Base-by-base conservation (phyloP, 1,140 invertebrate species). In the Drosophila jambulina region DNA sequence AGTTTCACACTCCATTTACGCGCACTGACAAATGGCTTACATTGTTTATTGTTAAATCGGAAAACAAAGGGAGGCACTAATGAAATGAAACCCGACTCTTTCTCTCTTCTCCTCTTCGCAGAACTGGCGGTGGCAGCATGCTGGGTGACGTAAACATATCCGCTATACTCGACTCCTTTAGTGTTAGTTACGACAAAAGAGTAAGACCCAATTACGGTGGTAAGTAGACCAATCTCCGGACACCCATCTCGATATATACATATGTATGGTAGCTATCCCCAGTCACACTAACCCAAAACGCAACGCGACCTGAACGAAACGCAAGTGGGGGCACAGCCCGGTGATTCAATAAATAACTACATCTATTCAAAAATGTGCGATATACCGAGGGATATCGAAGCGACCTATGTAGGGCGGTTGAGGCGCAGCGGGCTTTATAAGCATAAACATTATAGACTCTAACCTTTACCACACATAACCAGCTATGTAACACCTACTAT, bases 121-220 rank as follows among this genome's bases (percentile, higher is more conserved):
- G 95, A 80, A 94, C 94, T 82, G 95, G 94, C 64, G 95, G 96
- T 78, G 96, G 96, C 79, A 96, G 96, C 90, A 96, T 96, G 95
- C 94, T 96, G 88, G 96, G 96, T 80, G 97, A 97, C 93, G 97
- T 97, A 91, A 98, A 98, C 94, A 98, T 98, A 94, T 98, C 97
- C 71, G 96, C 96, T 91, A 98, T 98, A 92, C 94, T 98, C 93
- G 97, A 98, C 94, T 97, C 96, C 79, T 97, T 98, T 93, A 97
- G 97, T 93, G 96, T 96, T 93, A 98, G 97, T 94, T 99, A 99
- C 94, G 98, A 99, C 95, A 99, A 99, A 96, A 96, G 98, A 96
- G 97, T 99, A 95, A 97, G 98, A 94, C 98, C 98, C 92, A 98
- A 98, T 94, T 99, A 99, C 94, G 98, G 98, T 96, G 98, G 98